These are phyloP conservation scores for Pelecanus crispus DNA, from an alignment of 2,113 vertebrate genomes.

Conservation along the genomic window DNA sequence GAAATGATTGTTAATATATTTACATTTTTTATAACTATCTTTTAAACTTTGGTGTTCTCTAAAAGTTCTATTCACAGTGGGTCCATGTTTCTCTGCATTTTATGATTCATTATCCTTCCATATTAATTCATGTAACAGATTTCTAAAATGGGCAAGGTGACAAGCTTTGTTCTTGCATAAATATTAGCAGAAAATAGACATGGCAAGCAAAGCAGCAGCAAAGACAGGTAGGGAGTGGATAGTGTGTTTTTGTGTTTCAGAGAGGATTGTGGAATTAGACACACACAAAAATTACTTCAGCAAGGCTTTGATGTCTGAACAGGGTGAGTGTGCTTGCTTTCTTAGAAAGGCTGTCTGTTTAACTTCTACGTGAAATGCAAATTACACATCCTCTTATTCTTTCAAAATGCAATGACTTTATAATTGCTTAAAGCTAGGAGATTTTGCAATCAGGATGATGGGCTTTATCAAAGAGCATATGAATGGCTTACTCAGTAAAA, in stretches of 20 bases:
- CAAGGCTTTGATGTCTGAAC: not conserved
- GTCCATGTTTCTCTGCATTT: not conserved
- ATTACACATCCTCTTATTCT: not conserved
- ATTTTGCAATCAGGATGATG: not conserved
- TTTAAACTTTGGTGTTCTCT: not conserved
- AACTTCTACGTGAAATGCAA: not conserved
- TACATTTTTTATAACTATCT: not conserved
- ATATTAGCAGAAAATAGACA: not conserved
- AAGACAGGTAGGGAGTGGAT: not conserved
- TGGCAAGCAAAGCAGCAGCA: not conserved
- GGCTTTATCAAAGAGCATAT: not conserved
- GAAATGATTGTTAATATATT: not conserved
- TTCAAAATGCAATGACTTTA: not conserved
- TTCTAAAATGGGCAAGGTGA: not conserved
- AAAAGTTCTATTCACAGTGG: not conserved
- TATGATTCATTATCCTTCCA: not conserved
- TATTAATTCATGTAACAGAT: not conserved
- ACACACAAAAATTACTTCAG: not conserved
- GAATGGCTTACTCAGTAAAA: not conserved
- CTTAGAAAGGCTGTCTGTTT: not conserved
- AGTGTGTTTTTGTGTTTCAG: not conserved
- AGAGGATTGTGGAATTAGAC: rapidly evolving
- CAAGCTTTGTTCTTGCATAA: not conserved
- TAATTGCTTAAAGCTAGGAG: not conserved
- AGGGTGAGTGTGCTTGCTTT: not conserved